Conservation (phyloP, 2,113 vertebrate genomes). For the Cercocebus atys region DNA sequence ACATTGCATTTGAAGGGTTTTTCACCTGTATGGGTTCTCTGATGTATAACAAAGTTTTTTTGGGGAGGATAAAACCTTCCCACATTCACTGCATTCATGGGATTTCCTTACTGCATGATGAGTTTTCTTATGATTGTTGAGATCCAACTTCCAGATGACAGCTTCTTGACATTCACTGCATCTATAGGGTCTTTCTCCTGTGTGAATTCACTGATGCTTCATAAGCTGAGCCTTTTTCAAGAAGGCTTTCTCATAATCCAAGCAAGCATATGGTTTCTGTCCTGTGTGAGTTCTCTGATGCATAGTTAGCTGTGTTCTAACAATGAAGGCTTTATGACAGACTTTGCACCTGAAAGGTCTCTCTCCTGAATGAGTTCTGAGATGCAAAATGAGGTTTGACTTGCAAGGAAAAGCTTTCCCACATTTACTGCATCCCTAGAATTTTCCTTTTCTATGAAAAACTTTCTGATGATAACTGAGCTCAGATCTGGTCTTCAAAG, state of each 20-base stretch:
- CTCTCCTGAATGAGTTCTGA: not conserved
- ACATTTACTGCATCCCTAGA: not conserved
- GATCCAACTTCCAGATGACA: not conserved
- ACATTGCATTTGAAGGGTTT: not conserved
- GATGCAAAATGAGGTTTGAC: constrained; percentile 13
- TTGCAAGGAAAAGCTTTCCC: constrained; percentile 3
- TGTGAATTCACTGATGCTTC: not conserved
- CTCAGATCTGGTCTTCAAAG: not conserved
- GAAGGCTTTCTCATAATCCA: not conserved
- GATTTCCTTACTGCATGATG: not conserved
- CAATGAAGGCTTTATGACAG: constrained; percentile 15
- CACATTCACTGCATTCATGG: constrained; percentile 25
- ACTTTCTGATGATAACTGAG: constrained; percentile 16
- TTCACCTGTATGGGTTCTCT: not conserved
- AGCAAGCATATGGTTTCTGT: constrained; percentile 9
- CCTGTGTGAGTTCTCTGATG: constrained; percentile 20
- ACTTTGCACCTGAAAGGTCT: not conserved
- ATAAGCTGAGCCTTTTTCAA: constrained; percentile 4
- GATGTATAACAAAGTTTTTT: not conserved
- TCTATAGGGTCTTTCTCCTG: not conserved
- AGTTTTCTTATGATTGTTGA: constrained; percentile 41
- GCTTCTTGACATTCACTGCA: not conserved
- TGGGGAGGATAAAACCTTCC: not conserved
- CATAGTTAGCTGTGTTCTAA: not conserved
- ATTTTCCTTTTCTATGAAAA: not conserved